Base-by-base conservation (phyloP, 2,888 invertebrate genomes). In the Rhyacophila evoluta region DNA sequence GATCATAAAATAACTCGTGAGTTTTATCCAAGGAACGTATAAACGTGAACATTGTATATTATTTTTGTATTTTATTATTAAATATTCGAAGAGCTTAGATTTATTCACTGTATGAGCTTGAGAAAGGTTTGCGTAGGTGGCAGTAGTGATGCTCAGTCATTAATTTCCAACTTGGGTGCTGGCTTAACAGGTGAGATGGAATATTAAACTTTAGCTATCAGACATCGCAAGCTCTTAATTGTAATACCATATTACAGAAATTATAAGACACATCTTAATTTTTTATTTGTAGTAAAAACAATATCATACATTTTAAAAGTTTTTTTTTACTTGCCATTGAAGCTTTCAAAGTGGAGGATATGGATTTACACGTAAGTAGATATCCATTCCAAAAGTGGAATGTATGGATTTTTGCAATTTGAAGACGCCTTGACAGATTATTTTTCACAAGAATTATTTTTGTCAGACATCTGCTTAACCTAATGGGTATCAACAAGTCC, bases 151-250 rank as follows among this genome's bases (percentile, higher is more conserved):
- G 55, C 37, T 55, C 37, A 75, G 77, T 74, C 77, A 79, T 79
- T 76, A 79, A 79, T 77, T 77, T 79, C 37, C 41, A 55, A 74
- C 68, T 39, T 41, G 55, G 74, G 72, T 68, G 39, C 27, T 36
- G 70, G 70, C 77, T 71, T 55, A 75, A 79, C 75, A 75, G 72
- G 79, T 75, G 79, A 79, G 72, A 71, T 75, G 55, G 19, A 10
- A 19, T 55, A 55, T 8, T 1, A 25, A 8, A 25, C 55, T 15
- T 55, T 6, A 5, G 25, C 8, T 25, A 19, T 55, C 55, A 10
- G 19, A 55, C 19, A 55, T 19, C 15, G 10, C 55, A 55, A 55
- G 19, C 55, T 55, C 55, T 12, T 25, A n/a, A 19, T 55, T 19
- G n/a, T n/a, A n/a, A n/a, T n/a, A n/a, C n/a, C n/a, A n/a, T n/a